Evolutionary conservation across 2,888 invertebrate species (phyloP), one percentile per base, ranked within the genome.

Genomic region (Phytoseiulus persimilis): DNA sequence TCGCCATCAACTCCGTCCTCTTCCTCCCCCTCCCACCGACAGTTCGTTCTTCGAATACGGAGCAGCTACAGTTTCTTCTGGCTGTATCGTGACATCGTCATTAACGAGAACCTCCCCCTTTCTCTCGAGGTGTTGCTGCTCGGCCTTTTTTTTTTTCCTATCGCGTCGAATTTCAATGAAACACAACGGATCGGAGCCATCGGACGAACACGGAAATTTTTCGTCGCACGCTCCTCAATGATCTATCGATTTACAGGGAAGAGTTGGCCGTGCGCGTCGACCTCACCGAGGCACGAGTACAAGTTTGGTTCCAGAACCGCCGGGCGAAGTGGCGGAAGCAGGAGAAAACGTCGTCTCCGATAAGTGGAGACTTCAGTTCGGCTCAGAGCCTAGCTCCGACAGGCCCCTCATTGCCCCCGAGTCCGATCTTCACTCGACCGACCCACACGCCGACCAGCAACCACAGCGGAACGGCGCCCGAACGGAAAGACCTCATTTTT

Each of bases 231-330:
- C 9, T 39, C n/a, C 39, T 39, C 39, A 39, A 39, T 39, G 39
- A 39, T 9, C 3, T 39, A 6, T 39, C 9, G 14, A 11, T 1
- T 87, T 87, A 11, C 31, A 87, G 87, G 87, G 87, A 87, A 33
- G 87, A 87, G 33, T 45, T 87, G 33, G 87, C 87, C 23, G 45
- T 87, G 33, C 87, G 87, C 9, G 87, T 87, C 2, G 87, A 87
- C 87, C 87, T 87, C 87, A 87, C 87, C 87, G 87, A 87, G 23
- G 87, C 87, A 32, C 87, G 87, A 33, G 87, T 87, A n/a, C 87
- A 87, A 31, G 87, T 87, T 31, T 87, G 87, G 87, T 87, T 87
- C 87, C 87, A 87, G 33, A 87, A 87, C 45, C 87, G 87, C 32
- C 31, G 87, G 23, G 87, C 87, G 0, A 87, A 87, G 33, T 87